Evolutionary conservation across 1,140 invertebrate genomes (phyloP), one percentile per base, ranked within the genome.

Genomic region (Atta colombica): DNA sequence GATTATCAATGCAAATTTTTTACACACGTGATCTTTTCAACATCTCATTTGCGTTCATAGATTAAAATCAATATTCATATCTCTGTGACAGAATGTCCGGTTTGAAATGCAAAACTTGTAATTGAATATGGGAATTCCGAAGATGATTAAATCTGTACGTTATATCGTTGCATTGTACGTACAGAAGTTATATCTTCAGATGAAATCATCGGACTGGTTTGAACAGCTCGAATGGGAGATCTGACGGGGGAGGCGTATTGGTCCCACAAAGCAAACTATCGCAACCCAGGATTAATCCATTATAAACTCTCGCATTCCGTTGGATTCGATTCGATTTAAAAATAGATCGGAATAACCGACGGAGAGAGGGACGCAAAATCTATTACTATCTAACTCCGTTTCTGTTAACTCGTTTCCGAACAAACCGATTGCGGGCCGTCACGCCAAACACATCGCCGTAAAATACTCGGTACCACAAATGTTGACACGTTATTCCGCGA

Each of bases 401-500:
- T 84, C 53, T 51, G 65, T 14, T 58, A 71, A 81, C 66, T 81
- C 66, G 78, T 58, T 81, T 60, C 55, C 25, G 31, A 78, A 14
- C 51, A 12, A 55, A 80, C 51, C 80, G 68, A 51, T 82, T 21
- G 69, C 53, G 66, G 14, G 7, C 78, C 53, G 68, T 84, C 39
- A 74, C n/a, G 80, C 66, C 78, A 58, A 72, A 81, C 66, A 81
- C 69, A 14, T 72, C 55, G 35, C 49, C 55, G 69, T 74, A 84
- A 84, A 84, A 84, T 28, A 72, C 39, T 71, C 53, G 80, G 18
- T 45, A 86, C 63, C 77, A 31, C 77, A 86, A 71, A 86, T 82
- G 77, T 86, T 71, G 85, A 86, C 55, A 61, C 66, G 77, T 51
- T 86, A 86, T 86, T 66, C 65, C 39, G 10, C 51, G 49, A 28